phyloP scores from a whole-genome alignment of 2,797 vertebrate genomes.

The Scolopax rusticola region DNA sequence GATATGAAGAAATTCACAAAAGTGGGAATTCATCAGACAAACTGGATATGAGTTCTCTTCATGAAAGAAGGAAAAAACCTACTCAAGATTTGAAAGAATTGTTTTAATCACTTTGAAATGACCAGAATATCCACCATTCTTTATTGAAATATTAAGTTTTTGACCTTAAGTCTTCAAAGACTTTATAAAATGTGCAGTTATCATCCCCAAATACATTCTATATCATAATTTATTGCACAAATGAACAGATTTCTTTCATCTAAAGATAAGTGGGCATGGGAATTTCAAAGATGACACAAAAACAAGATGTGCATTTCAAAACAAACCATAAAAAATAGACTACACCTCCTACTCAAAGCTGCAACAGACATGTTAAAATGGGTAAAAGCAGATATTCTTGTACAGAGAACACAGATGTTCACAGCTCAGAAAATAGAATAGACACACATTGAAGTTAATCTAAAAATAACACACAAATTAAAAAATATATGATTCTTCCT shows the following conservation, averaged over 20 bases:
- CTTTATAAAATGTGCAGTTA: not conserved
- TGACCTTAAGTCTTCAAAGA: conserved; percentile 25
- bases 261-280: conserved; percentile 44
- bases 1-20: not conserved
- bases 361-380: conserved; percentile 43
- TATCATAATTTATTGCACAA: conserved; percentile 29
- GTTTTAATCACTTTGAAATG: not conserved
- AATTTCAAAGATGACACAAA: conserved; percentile 65
- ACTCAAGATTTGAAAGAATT: not conserved
- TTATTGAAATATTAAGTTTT: not conserved
- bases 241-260: conserved; percentile 57
- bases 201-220: conserved; percentile 10
- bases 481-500: not conserved
- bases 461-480: conserved; percentile 5
- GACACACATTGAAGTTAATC: conserved; percentile 37
- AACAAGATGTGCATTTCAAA: conserved; percentile 71
- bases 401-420: conserved; percentile 48
- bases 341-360: conserved; percentile 62
- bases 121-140: not conserved
- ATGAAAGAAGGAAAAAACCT: not conserved
- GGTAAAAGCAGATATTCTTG: conserved; percentile 30
- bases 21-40: not conserved
- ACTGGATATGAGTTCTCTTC: not conserved
- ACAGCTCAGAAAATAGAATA: not conserved
- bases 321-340: conserved; percentile 68